Base-by-base conservation (phyloP, 2,888 invertebrate genomes). In the Acronicta aceris region DNA sequence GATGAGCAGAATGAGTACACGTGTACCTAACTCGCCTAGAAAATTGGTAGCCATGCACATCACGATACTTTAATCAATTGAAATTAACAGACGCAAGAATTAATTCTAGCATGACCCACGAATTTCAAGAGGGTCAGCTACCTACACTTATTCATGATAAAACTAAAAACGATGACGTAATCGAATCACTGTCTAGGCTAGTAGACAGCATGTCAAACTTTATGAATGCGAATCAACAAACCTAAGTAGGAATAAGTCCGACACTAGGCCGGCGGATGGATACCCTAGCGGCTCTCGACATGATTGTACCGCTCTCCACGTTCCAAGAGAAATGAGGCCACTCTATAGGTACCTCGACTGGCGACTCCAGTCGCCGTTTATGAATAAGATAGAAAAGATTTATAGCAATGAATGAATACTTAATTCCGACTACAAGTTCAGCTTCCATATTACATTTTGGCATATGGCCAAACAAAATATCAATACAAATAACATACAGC, bases 331-430 rank as follows among this genome's bases (percentile, higher is more conserved):
- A 83, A 83, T 63, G 81, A 79, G 81, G 84, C 69, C 86, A 83
- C 61, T 63, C 69, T 61, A 71, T 72, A 71, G 64, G 66, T 68
- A 72, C 55, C 30, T 59, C 21, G 21, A 21, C 21, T 21, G 21
- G 4, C 49, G 65, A 59, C 60, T 65, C 64, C 74, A 70, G 71
- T 65, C 57, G 65, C 67, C 81, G 65, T 84, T 85, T 85, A 85
- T 82, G 86, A 86, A 90, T 89, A 89, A 89, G 83, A 89, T 89
- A 86, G 82, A 87, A 85, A 85, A 89, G 88, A 91, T 91, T 90
- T 90, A 91, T 88, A 76, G 80, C 82, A 83, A 78, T 87, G 86
- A 89, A 90, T 88, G 89, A 89, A 89, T 89, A 87, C 87, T 90
- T 90, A 90, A 89, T 89, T 85, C 86, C 69, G 79, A 81, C 81